Evolutionary conservation across 1,140 invertebrate genomes (phyloP), one percentile per base, ranked within the genome.

Genomic region (Ptiloglossa arizonensis): DNA sequence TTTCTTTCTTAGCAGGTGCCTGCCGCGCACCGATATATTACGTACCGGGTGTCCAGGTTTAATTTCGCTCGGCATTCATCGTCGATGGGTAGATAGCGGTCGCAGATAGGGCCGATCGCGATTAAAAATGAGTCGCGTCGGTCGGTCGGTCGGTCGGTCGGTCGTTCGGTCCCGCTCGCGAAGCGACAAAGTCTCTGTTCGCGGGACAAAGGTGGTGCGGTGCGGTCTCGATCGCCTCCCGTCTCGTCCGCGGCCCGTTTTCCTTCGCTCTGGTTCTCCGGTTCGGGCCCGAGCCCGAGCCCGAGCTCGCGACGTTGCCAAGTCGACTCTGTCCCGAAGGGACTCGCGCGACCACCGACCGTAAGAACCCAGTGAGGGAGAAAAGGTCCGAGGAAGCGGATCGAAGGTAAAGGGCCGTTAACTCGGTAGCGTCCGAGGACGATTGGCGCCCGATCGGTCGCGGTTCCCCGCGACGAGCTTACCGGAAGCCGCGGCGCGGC

Each of bases 1-100:
- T 85, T 88, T 87, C 82, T 83, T 84, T 86, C 87, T 85, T 86
- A 82, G 85, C 85, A 86, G 85, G 85, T 86, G 85, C 85, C 74
- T 84, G 73, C 73, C 75, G 54, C 46, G 54, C 57, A 64, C 68
- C 83, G 69, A 86, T 86, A 86, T 79, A 82, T 85, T 82, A 80
- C 80, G 74, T 86, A 86, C 85, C 84, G 85, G 85, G 85, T 83
- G 85, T 86, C 69, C 85, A 41, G 46, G 46, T 84, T 83, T 82
- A 75, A 71, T 80, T 80, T 62, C 64, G 44, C 56, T 35, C 73
- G 56, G 57, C 75, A 29, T 78, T 63, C 46, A 56, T 69, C 17
- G 59, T 59, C 59, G 57, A 82, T 80, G n/a, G 57, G n/a, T n/a
- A n/a, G n/a, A n/a, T n/a, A n/a, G n/a, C n/a, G n/a, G 57, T 41